These are phyloP conservation scores for Ligdia adustata DNA, from an alignment of 2,888 invertebrate genomes.

Conservation along the genomic window DNA sequence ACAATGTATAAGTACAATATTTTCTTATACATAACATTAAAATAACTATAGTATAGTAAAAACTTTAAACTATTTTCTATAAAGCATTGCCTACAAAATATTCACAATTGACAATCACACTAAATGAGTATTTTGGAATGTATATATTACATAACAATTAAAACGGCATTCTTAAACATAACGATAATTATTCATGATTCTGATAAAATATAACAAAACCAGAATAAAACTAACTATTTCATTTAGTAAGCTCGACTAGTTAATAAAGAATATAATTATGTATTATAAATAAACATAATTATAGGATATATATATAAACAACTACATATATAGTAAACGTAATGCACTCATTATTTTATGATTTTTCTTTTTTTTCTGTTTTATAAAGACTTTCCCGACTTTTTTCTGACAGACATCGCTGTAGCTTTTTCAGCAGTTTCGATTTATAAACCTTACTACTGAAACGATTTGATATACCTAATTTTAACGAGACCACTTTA, in stretches of 20 bases:
- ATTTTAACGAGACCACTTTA: no score
- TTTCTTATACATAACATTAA: not conserved
- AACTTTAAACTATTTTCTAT: not conserved
- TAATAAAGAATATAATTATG: not conserved
- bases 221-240: not conserved
- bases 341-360: no score
- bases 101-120: slow-evolving; percentile 8
- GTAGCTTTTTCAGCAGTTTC: no score
- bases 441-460: no score
- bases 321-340: no score
- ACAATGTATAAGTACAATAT: no score
- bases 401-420: no score
- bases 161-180: slow-evolving; percentile 8
- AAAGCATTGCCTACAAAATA: slow-evolving; percentile 7
- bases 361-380: no score
- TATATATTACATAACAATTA: slow-evolving; percentile 3
- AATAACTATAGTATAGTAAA: no score
- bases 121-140: slow-evolving; percentile 13
- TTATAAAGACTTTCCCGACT: no score
- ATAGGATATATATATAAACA: no score
- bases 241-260: not conserved
- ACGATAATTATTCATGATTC: slow-evolving; percentile 1
- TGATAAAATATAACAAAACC: not conserved
- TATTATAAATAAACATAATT: not conserved
- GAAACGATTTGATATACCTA: no score